phyloP scores from a whole-genome alignment of 2,797 vertebrate genomes.

The Alca torda region DNA sequence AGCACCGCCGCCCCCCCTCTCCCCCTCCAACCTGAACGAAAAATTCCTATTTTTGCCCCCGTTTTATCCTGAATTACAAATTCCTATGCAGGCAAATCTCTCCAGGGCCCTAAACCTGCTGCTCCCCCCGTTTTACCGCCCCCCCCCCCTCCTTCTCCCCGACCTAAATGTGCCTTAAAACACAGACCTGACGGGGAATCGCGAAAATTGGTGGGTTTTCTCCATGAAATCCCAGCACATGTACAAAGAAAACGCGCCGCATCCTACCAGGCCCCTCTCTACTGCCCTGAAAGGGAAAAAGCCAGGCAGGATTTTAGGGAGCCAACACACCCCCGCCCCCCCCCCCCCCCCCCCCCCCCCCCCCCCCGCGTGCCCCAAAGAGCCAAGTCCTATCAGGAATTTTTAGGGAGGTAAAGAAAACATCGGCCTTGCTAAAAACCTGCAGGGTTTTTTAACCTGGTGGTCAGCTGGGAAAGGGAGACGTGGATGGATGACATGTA shows the following conservation, averaged over 20 bases:
- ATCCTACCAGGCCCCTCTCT: background rate
- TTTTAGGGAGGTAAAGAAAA: background rate
- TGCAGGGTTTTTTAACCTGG: background rate
- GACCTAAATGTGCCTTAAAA: background rate
- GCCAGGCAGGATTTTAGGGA: background rate
- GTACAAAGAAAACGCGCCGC: background rate
- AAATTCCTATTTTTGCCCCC: accelerated
- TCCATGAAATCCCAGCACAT: background rate
- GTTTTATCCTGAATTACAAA: background rate
- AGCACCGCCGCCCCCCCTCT: background rate
- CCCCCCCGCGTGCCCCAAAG: background rate
- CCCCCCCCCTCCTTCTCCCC: accelerated
- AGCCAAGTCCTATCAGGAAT: background rate
- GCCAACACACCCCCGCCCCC: no score
- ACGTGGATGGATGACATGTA: background rate
- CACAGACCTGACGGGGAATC: background rate
- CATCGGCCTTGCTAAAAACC: background rate
- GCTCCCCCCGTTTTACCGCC: accelerated
- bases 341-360: no score
- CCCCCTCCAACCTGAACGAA: background rate
- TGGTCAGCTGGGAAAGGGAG: background rate
- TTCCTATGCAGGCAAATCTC: background rate
- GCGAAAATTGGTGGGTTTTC: background rate
- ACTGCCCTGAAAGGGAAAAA: background rate
- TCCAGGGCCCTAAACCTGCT: background rate